A percentile compares a stretch with the other conserved stretches of the same genome.
Evolutionary conservation across 2,888 invertebrate genomes (phyloP).

Genomic region (Campoplex capitator): DNA sequence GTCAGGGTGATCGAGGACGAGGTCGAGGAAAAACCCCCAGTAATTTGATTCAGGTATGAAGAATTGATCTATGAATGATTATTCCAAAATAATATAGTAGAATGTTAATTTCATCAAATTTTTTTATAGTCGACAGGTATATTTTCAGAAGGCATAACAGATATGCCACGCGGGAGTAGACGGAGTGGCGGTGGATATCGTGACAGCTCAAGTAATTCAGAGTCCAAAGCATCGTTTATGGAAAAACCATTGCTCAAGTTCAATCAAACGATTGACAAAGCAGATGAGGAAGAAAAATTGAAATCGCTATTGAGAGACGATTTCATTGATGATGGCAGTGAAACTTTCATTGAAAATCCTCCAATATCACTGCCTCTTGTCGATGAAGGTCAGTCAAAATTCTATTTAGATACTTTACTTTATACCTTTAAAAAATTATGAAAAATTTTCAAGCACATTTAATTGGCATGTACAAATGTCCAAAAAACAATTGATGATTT

Average conservation of each 20-base stretch:
- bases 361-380: constrained; percentile 80
- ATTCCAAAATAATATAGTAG: not conserved
- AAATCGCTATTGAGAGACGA: constrained; percentile 82
- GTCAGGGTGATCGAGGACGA: constrained; percentile 74
- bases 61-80: not conserved
- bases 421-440: too few species aligned
- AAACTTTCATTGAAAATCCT: constrained; percentile 74
- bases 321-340: constrained; percentile 80
- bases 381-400: constrained; percentile 72
- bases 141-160: constrained; percentile 81
- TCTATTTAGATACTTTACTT: not conserved
- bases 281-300: constrained; percentile 81
- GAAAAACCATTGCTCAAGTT: constrained; percentile 80
- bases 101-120: not conserved
- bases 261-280: constrained; percentile 78
- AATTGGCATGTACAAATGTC: too few species aligned
- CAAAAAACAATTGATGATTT: too few species aligned
- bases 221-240: constrained; percentile 68
- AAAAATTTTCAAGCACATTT: too few species aligned
- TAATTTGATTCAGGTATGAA: constrained; percentile 78
- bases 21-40: constrained; percentile 74
- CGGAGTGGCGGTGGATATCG: constrained; percentile 65
- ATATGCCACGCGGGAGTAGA: constrained; percentile 67
- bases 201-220: constrained; percentile 63
- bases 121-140: constrained; percentile 78